Conservation (phyloP, 2,113 vertebrate genomes). For the Cyanoramphus novaezelandiae region DNA sequence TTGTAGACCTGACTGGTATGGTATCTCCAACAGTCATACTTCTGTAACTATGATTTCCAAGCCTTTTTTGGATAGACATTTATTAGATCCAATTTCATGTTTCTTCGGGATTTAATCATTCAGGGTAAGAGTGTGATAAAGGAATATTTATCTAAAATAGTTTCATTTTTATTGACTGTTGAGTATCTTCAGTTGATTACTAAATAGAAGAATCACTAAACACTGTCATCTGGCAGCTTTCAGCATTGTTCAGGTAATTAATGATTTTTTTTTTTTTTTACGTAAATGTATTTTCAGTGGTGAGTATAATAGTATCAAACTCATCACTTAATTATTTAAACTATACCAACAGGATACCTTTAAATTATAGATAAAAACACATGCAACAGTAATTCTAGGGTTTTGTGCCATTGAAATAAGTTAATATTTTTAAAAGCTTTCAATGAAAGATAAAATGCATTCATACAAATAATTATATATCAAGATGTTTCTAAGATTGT, state of each 20-base stretch:
- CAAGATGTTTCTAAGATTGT: neutral
- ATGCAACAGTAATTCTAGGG: neutral
- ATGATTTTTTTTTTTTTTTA: neutral
- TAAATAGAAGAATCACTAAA: neutral
- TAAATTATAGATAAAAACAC: neutral
- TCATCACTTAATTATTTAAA: neutral
- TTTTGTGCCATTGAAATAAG: neutral
- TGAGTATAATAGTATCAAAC: neutral
- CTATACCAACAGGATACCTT: neutral
- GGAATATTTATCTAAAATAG: neutral
- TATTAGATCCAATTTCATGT: neutral
- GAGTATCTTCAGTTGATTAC: neutral
- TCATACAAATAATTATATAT: neutral
- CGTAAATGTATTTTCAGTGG: neutral
- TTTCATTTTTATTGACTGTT: neutral
- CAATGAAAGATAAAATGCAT: neutral
- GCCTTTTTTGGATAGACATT: neutral
- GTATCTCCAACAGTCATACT: neutral
- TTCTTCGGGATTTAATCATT: neutral
- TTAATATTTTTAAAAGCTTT: neutral
- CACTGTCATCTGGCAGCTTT: neutral
- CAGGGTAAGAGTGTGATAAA: neutral
- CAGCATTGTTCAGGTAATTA: neutral
- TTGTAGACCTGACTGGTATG: neutral
- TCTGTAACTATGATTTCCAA: neutral